phyloP scores from a whole-genome alignment of 2,113 vertebrate genomes.

The Sakesphorus luctuosus region DNA sequence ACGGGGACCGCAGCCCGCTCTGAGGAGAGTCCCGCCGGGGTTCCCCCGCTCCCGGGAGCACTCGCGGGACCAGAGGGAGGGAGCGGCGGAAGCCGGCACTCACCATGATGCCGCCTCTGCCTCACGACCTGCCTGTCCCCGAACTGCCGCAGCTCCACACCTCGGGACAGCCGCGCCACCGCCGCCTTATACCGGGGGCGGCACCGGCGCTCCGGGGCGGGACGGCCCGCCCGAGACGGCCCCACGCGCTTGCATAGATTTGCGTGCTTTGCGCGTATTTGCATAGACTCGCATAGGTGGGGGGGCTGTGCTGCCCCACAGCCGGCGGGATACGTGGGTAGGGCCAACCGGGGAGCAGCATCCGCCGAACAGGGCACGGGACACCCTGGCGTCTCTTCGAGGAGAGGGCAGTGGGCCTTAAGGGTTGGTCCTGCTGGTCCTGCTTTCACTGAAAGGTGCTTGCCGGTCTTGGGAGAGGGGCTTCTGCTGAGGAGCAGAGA shows the following conservation, averaged over 20 bases:
- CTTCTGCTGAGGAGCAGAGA: neutral
- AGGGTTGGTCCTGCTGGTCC: neutral
- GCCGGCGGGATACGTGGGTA: neutral
- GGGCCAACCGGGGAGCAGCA: neutral
- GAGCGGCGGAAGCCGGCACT: constrained; percentile 15
- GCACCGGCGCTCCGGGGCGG: neutral
- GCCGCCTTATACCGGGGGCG: constrained; percentile 34
- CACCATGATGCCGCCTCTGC: constrained; percentile 53
- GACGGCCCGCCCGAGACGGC: neutral
- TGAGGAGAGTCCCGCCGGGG: neutral
- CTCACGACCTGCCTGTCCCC: neutral
- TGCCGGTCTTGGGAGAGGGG: neutral
- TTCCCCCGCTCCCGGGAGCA: neutral
- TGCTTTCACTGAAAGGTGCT: no score
- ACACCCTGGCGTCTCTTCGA: neutral
- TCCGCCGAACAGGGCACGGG: neutral
- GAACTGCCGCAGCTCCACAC: neutral
- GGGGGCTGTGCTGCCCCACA: neutral
- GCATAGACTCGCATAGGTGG: neutral
- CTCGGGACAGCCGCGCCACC: neutral
- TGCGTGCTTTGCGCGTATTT: neutral
- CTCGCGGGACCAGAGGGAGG: neutral
- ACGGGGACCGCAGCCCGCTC: neutral
- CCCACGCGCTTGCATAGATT: neutral
- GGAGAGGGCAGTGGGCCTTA: neutral